These are phyloP conservation scores for Zoanthus sociatus DNA, from an alignment of 92 coral and sea anemone genomes.

Conservation along the genomic window DNA sequence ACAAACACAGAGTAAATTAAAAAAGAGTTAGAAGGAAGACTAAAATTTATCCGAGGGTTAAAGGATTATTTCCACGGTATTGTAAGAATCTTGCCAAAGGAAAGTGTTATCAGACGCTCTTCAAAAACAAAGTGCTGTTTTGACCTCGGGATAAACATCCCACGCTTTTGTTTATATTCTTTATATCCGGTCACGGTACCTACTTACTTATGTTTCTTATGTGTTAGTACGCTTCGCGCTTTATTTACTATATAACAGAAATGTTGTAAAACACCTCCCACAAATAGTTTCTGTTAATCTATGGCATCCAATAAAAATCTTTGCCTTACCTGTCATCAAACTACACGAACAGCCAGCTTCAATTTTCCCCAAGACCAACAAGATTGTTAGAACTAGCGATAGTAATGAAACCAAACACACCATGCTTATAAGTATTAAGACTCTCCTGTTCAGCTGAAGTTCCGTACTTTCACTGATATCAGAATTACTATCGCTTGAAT, in stretches of 20 bases:
- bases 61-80: no score
- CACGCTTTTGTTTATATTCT: neutral
- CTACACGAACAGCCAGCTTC: conserved; percentile 30
- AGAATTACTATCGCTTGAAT: neutral
- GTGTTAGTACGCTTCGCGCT: neutral
- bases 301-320: neutral
- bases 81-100: neutral
- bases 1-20: conserved; percentile 21
- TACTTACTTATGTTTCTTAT: neutral
- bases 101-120: neutral
- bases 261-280: no score
- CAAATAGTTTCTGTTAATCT: neutral
- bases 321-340: conserved; percentile 22
- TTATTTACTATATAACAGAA: neutral
- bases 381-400: conserved; percentile 27
- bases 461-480: neutral
- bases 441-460: conserved; percentile 16
- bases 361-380: conserved; percentile 32
- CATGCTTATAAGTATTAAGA: conserved; percentile 8
- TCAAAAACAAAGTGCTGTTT: neutral
- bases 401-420: conserved; percentile 27
- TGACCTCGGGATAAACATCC: neutral
- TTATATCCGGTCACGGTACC: neutral
- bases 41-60: neutral
- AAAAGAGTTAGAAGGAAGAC: neutral